A percentile compares a stretch with the other conserved stretches of the same genome.
These are phyloP conservation scores for Drosophila bipectinata DNA, from an alignment of 1,140 invertebrate genomes.

Conservation along the genomic window DNA sequence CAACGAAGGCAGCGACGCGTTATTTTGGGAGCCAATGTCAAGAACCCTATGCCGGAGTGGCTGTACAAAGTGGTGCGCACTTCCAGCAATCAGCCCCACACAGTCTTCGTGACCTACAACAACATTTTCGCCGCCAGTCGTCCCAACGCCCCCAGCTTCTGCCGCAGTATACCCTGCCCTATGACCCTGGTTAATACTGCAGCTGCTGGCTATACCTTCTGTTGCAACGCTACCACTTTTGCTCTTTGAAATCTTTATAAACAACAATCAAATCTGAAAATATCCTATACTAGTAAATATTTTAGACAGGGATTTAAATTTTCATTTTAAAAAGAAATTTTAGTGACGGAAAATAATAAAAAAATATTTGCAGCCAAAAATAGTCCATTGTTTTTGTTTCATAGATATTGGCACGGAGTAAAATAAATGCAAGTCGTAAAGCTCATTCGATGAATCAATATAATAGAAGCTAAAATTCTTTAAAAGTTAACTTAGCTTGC, in stretches of 20 bases:
- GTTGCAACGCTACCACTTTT: constrained; percentile 43
- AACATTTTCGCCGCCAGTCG: constrained; percentile 29
- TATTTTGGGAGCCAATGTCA: constrained; percentile 16
- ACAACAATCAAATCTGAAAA: background rate
- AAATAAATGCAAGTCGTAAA: no score
- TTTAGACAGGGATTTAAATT: no score
- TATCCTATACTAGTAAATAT: no score
- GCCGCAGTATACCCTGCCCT: constrained; percentile 26
- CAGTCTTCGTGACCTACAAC: constrained; percentile 48
- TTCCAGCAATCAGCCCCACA: constrained; percentile 6
- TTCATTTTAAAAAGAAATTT: no score
- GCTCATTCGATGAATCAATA: no score
- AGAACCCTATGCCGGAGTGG: constrained; percentile 49
- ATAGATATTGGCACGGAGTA: no score
- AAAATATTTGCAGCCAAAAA: no score
- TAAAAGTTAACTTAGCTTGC: no score
- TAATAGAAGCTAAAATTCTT: no score
- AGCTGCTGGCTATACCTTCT: constrained; percentile 39
- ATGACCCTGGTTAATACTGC: constrained; percentile 24
- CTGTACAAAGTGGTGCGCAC: constrained; percentile 40
- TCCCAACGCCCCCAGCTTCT: constrained; percentile 16
- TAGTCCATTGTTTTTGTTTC: no score
- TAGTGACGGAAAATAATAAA: no score
- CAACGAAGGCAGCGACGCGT: background rate
- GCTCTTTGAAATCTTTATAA: background rate